These are phyloP conservation scores for Diglossa cyanea DNA, from an alignment of 2,797 vertebrate species.

Conservation along the genomic window DNA sequence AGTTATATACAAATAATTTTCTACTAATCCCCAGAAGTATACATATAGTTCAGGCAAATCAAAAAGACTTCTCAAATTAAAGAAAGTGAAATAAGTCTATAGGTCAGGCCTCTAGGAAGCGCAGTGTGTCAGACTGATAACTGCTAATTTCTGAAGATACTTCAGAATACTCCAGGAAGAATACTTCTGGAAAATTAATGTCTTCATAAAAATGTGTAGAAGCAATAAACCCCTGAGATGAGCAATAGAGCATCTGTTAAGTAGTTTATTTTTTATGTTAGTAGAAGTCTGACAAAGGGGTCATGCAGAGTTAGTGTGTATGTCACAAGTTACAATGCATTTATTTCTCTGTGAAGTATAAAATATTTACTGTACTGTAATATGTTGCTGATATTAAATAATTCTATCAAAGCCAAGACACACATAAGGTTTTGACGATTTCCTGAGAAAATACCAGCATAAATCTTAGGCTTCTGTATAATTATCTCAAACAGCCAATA, in stretches of 20 bases:
- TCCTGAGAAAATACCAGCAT: background rate
- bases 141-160: background rate
- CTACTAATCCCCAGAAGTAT: background rate
- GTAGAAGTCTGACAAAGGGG: conserved; percentile 5
- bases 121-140: background rate
- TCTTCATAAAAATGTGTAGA: conserved; percentile 42
- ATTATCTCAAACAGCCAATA: background rate
- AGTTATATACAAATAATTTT: background rate
- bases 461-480: background rate
- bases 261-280: conserved; percentile 36
- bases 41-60: background rate
- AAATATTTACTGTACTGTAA: conserved; percentile 48
- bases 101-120: background rate
- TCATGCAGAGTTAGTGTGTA: background rate
- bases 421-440: background rate
- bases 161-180: conserved; percentile 19
- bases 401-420: conserved; percentile 38
- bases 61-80: background rate
- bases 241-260: conserved; percentile 53
- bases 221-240: conserved; percentile 45
- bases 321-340: conserved; percentile 20
- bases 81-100: background rate
- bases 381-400: conserved; percentile 47
- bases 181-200: conserved; percentile 56
- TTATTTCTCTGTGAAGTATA: conserved; percentile 15